Evolutionary conservation across 2,888 invertebrate species (phyloP).

Genomic region (Lithodes maja): DNA sequence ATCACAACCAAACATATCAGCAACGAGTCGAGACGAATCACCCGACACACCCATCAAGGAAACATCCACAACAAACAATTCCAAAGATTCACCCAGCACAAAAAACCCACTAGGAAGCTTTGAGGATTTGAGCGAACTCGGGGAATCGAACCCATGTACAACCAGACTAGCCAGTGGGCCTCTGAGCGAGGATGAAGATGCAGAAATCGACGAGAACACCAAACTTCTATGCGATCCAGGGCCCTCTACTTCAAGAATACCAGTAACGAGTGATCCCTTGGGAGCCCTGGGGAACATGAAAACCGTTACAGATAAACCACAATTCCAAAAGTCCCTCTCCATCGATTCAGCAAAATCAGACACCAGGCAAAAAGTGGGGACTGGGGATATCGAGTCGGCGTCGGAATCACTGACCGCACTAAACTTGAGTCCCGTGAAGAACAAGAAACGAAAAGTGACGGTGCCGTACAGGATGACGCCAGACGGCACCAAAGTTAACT

Average conservation of each 20-base stretch:
- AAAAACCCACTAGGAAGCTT: not conserved
- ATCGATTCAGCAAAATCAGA: slow-evolving; percentile 48
- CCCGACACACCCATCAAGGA: slow-evolving; percentile 10
- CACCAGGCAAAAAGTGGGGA: not conserved
- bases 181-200: slow-evolving; percentile 22
- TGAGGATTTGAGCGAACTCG: not conserved
- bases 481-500: slow-evolving; percentile 69
- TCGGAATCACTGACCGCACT: slow-evolving; percentile 57
- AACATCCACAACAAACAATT: not conserved
- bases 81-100: not conserved
- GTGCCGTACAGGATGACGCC: slow-evolving; percentile 66
- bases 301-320: slow-evolving; percentile 39
- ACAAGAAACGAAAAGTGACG: slow-evolving; percentile 57
- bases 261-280: not conserved
- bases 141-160: not conserved
- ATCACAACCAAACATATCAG: not conserved
- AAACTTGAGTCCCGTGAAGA: slow-evolving; percentile 59
- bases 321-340: slow-evolving; percentile 51
- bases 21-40: not conserved
- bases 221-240: not conserved
- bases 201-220: not conserved
- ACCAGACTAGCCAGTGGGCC: not conserved
- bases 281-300: not conserved
- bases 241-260: slow-evolving; percentile 34
- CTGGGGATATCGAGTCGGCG: slow-evolving; percentile 35